A percentile compares a stretch with the other conserved stretches of the same genome.
These are phyloP conservation scores for Acanthosepion lycidas DNA, from an alignment of 2,888 invertebrate species.

Conservation along the genomic window DNA sequence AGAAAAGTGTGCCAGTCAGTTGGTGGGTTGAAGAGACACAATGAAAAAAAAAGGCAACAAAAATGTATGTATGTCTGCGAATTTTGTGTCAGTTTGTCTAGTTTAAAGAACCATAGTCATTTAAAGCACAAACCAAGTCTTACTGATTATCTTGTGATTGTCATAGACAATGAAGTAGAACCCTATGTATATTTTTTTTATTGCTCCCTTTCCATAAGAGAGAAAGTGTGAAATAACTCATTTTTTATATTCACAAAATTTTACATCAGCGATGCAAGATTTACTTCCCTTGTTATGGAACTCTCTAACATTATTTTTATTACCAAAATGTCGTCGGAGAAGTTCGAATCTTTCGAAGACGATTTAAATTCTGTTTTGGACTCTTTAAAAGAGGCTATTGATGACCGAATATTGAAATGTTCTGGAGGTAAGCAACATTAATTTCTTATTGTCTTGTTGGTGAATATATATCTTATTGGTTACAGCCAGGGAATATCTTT, in stretches of 20 bases:
- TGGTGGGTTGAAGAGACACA: no score
- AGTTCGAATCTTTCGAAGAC: slow-evolving; percentile 74
- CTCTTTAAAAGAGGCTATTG: slow-evolving; percentile 60
- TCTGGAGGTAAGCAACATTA: slow-evolving; percentile 63
- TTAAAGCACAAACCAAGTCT: no score
- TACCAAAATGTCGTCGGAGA: slow-evolving; percentile 72
- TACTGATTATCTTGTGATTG: no score
- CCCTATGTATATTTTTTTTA: no score
- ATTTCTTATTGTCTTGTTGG: neutral
- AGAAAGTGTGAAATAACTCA: neutral
- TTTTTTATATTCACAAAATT: neutral
- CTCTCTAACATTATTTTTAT: neutral
- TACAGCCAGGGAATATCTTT: neutral
- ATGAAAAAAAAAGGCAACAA: no score
- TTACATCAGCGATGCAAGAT: neutral
- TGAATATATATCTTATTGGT: neutral
- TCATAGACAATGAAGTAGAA: no score
- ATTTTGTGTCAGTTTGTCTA: no score
- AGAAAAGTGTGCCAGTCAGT: no score
- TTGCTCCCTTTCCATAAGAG: no score
- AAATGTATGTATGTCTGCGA: no score
- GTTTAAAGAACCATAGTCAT: no score
- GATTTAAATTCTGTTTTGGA: slow-evolving; percentile 68
- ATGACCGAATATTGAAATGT: slow-evolving; percentile 57
- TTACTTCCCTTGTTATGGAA: neutral